Percentiles rank a stretch among this genome's conserved stretches.
Evolutionary conservation across 37 sponge, comb jelly and placozoan genomes (phyloP).

Genomic region (Halichondria panicea): DNA sequence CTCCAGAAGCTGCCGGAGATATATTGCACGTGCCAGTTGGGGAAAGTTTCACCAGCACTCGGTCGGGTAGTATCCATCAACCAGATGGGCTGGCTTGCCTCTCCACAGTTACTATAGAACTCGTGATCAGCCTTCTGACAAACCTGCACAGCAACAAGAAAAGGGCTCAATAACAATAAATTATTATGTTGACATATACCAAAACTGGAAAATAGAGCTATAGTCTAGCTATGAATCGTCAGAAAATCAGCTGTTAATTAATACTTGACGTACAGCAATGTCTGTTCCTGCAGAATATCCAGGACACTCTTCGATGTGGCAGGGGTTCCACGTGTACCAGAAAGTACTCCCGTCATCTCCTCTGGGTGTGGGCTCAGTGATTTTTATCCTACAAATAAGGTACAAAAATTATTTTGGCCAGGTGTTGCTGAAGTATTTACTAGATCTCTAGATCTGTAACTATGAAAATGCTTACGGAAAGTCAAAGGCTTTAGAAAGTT

Average conservation of each 20-base stretch:
- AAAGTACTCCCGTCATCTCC: not conserved
- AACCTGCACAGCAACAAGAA: too few relatives aligned
- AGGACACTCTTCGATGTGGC: not conserved
- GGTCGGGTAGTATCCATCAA: too few relatives aligned
- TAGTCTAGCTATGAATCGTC: not conserved
- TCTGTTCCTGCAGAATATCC: not conserved
- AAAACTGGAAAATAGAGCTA: too few relatives aligned
- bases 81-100: too few relatives aligned
- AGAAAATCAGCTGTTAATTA: not conserved
- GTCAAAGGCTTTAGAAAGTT: not conserved
- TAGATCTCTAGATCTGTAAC: not conserved
- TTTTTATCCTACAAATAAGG: not conserved
- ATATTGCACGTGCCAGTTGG: too few relatives aligned
- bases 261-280: not conserved
- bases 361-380: not conserved
- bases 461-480: not conserved
- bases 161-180: too few relatives aligned
- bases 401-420: too few relatives aligned
- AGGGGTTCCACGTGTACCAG: not conserved
- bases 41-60: too few relatives aligned
- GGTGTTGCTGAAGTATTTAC: too few relatives aligned
- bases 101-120: too few relatives aligned
- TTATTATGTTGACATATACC: too few relatives aligned
- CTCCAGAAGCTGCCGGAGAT: not conserved
- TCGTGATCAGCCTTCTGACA: too few relatives aligned